These are phyloP conservation scores for Mythimna ferrago DNA, from an alignment of 2,888 invertebrate genomes.

Conservation along the genomic window DNA sequence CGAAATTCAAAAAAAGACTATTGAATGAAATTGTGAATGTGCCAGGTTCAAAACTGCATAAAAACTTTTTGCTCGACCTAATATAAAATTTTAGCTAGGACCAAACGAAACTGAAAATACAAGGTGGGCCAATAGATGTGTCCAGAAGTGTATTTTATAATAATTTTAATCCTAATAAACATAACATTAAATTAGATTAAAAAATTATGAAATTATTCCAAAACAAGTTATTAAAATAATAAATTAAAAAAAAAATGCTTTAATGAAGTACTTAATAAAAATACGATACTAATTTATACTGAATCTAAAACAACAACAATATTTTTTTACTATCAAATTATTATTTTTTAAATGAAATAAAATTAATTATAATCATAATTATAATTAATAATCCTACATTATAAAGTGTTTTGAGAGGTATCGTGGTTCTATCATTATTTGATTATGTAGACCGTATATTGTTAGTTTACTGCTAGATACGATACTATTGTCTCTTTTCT, in stretches of 20 bases:
- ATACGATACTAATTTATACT: background rate
- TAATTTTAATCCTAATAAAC: background rate
- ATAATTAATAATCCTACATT: constrained; percentile 28
- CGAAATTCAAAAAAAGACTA: too few species aligned
- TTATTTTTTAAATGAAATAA: background rate
- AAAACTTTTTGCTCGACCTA: too few species aligned
- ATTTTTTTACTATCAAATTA: background rate
- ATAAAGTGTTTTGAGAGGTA: constrained; percentile 55
- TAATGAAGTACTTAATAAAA: background rate
- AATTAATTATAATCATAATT: constrained; percentile 7
- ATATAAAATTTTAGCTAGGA: too few species aligned
- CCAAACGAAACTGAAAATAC: too few species aligned
- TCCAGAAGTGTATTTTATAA: background rate
- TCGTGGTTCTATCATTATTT: constrained; percentile 54
- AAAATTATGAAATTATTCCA: background rate
- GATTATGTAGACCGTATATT: constrained; percentile 31
- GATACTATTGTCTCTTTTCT: constrained; percentile 38
- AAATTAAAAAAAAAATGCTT: background rate
- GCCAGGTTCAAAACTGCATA: too few species aligned
- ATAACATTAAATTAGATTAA: background rate
- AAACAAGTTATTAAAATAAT: background rate
- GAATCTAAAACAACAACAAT: too few species aligned
- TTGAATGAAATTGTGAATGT: too few species aligned
- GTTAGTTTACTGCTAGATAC: constrained; percentile 30
- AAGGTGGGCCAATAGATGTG: too few species aligned